A percentile compares a stretch with the other conserved stretches of the same genome.
phyloP scores from a whole-genome alignment of 2,113 vertebrate species.

The Cairina moschata region DNA sequence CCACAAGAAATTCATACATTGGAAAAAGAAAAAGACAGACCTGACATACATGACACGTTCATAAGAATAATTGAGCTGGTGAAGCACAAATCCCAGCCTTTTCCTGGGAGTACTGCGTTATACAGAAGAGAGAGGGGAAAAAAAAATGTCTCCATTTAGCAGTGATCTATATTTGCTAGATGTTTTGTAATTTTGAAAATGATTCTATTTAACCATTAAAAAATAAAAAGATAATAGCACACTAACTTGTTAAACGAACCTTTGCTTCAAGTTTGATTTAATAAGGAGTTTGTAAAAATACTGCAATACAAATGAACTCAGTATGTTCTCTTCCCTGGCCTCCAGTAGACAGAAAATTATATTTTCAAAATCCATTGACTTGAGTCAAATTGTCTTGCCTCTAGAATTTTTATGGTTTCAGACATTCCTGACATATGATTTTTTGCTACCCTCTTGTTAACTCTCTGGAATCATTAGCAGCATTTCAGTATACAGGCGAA shows the following conservation, averaged over 20 bases:
- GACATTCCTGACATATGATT: constrained; percentile 28
- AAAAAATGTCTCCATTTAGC: not conserved
- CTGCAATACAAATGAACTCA: not conserved
- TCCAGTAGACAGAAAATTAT: constrained; percentile 1
- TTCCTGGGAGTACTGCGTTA: not conserved
- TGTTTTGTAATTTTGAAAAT: not conserved
- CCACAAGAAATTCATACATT: not conserved
- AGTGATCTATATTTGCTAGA: not conserved
- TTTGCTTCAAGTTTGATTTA: constrained; percentile 2
- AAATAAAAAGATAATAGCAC: not conserved
- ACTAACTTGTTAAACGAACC: not conserved
- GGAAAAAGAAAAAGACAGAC: rapidly evolving
- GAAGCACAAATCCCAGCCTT: not conserved
- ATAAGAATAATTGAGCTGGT: not conserved
- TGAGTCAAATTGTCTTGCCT: constrained; percentile 14
- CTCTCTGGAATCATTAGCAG: constrained; percentile 40
- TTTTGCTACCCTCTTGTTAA: constrained; percentile 46
- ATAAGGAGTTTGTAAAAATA: not conserved
- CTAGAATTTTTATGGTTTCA: constrained; percentile 25
- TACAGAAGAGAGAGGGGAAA: not conserved
- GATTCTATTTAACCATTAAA: not conserved
- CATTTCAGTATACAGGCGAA: constrained; percentile 25
- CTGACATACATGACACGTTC: not conserved
- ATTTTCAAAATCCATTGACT: constrained; percentile 48
- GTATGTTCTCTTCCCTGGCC: not conserved